These are phyloP conservation scores for Eonycteris spelaea DNA, from an alignment of 2,113 vertebrate genomes.

Conservation along the genomic window DNA sequence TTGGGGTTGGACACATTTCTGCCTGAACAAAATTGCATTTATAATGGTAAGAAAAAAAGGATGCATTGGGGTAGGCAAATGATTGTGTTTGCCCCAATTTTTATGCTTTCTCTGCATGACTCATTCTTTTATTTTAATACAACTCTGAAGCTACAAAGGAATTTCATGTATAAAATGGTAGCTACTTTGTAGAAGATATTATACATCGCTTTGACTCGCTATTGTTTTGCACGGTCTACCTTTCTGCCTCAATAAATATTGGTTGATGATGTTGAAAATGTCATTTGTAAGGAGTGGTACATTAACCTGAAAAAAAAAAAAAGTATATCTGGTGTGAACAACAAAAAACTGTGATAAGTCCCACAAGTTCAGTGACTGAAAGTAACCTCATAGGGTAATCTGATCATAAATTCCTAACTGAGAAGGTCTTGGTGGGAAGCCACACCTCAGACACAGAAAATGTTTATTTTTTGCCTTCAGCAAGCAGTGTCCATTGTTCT, in stretches of 20 bases:
- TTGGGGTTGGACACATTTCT: neutral
- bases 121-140: neutral
- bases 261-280: neutral
- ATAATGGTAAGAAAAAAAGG: neutral
- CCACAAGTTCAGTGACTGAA: neutral
- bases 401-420: neutral
- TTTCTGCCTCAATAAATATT: neutral
- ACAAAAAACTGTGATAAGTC: neutral
- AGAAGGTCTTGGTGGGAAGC: neutral
- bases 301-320: conserved; percentile 16
- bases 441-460: neutral
- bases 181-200: neutral
- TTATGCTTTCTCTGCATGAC: neutral
- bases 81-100: neutral
- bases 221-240: neutral
- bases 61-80: neutral
- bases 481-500: neutral
- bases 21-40: neutral
- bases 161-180: neutral
- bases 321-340: neutral
- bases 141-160: conserved; percentile 29
- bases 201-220: neutral
- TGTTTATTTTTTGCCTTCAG: neutral
- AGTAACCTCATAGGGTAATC: neutral
- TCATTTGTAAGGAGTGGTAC: neutral